These are phyloP conservation scores for Acleris emargana DNA, from an alignment of 2,888 invertebrate genomes.

Conservation along the genomic window DNA sequence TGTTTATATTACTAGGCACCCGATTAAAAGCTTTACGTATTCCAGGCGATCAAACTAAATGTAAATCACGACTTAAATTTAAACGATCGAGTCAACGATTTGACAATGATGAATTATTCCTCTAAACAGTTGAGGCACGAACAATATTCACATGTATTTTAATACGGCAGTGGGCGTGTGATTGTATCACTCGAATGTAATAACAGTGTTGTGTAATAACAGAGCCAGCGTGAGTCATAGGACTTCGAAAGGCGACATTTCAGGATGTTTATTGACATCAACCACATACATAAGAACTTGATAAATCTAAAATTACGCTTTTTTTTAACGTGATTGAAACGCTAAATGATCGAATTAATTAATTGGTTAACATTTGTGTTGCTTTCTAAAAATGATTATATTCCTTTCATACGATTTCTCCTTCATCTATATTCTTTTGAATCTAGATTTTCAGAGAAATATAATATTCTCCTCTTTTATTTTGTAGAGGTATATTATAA, in stretches of 20 bases:
- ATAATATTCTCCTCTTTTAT: background rate
- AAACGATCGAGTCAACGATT: conserved; percentile 66
- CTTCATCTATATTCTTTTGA: no score
- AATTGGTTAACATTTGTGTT: no score
- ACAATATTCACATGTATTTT: conserved; percentile 55
- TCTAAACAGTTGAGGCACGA: conserved; percentile 53
- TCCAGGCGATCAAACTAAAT: conserved; percentile 32
- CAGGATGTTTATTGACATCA: conserved; percentile 22
- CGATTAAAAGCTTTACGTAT: conserved; percentile 33
- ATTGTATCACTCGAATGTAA: conserved; percentile 57
- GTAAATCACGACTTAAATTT: conserved; percentile 51
- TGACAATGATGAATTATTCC: conserved; percentile 77
- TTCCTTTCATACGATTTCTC: background rate
- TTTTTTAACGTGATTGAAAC: no score
- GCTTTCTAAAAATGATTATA: background rate
- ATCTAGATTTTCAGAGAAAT: background rate
- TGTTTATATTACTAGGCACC: conserved; percentile 23
- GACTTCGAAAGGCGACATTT: conserved; percentile 19
- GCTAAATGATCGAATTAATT: no score
- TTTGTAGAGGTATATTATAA: no score
- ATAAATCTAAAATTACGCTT: background rate
- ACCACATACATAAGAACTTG: background rate
- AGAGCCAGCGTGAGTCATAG: conserved; percentile 35
- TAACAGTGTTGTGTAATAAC: conserved; percentile 62
- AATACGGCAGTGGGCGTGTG: conserved; percentile 60